Evolutionary conservation across 2,888 invertebrate species (phyloP).

Genomic region (Drosophila mettleri): DNA sequence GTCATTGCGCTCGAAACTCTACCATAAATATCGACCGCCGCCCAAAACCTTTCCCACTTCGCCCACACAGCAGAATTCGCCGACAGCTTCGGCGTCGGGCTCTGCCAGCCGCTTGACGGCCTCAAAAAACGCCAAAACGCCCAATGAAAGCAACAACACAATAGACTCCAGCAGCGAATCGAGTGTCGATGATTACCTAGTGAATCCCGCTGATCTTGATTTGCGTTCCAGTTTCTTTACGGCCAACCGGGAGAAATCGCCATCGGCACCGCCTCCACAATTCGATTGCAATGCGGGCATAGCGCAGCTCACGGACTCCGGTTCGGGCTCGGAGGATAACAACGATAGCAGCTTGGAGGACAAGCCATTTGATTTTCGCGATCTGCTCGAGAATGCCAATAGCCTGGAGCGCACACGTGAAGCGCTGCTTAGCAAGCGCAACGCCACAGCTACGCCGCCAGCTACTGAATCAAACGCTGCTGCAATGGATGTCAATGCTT

Average conservation of each 20-base stretch:
- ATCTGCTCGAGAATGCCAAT: conserved; percentile 87
- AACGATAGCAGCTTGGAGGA: conserved; percentile 74
- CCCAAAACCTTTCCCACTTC: conserved; percentile 77
- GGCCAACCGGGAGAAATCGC: conserved; percentile 62
- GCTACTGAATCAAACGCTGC: conserved; percentile 59
- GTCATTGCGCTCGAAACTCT: conserved; percentile 79
- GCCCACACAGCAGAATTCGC: conserved; percentile 73
- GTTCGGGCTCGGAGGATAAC: conserved; percentile 82
- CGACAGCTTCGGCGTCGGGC: conserved; percentile 69
- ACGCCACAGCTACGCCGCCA: conserved; percentile 38
- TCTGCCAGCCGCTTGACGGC: conserved; percentile 52
- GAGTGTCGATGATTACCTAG: conserved; percentile 85
- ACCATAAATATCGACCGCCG: conserved; percentile 82
- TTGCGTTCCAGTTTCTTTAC: conserved; percentile 86
- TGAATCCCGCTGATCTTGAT: conserved; percentile 86
- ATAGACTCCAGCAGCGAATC: conserved; percentile 58
- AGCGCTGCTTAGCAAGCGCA: conserved; percentile 71
- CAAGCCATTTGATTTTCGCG: conserved; percentile 82
- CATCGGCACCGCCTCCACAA: conserved; percentile 68
- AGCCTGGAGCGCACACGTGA: conserved; percentile 88
- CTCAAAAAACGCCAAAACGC: conserved; percentile 82
- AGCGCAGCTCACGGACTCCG: conserved; percentile 78
- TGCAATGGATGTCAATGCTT: conserved; percentile 87
- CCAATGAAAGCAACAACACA: conserved; percentile 70
- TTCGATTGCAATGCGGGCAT: conserved; percentile 84